A percentile compares a stretch with the other conserved stretches of the same genome.
These are phyloP conservation scores for Apamea crenata DNA, from an alignment of 2,888 invertebrate genomes.

Conservation along the genomic window DNA sequence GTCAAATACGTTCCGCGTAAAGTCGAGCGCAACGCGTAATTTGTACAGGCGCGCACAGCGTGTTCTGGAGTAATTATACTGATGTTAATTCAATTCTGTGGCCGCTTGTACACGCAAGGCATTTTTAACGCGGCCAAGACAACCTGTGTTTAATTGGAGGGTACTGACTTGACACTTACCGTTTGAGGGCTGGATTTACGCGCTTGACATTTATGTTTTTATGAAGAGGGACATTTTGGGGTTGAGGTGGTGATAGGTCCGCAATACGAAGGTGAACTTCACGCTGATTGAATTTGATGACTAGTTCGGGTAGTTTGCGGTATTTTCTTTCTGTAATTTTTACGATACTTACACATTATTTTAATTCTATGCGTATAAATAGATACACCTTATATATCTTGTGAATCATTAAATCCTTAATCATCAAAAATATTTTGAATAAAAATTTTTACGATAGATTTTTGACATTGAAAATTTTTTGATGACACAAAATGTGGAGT, in stretches of 20 bases:
- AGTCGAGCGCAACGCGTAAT: conserved; percentile 45
- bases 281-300: conserved; percentile 38
- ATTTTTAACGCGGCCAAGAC: conserved; percentile 61
- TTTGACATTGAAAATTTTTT: neutral
- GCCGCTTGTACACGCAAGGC: conserved; percentile 66
- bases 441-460: too few relatives aligned
- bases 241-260: conserved; percentile 32
- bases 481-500: too few relatives aligned
- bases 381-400: neutral
- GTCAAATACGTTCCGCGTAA: conserved; percentile 40
- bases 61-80: conserved; percentile 55
- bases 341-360: neutral
- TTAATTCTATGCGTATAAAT: neutral
- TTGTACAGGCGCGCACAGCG: conserved; percentile 49
- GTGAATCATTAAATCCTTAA: neutral
- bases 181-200: conserved; percentile 50
- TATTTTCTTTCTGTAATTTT: neutral
- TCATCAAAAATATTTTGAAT: neutral
- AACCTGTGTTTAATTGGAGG: conserved; percentile 53
- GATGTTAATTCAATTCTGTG: conserved; percentile 73
- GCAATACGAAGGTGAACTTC: conserved; percentile 46
- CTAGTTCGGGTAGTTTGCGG: neutral
- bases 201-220: conserved; percentile 43
- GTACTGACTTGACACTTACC: conserved; percentile 60
- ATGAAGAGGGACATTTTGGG: conserved; percentile 31